Evolutionary conservation across 2,113 vertebrate genomes (phyloP).

Genomic region (Corythornis vintsioides): DNA sequence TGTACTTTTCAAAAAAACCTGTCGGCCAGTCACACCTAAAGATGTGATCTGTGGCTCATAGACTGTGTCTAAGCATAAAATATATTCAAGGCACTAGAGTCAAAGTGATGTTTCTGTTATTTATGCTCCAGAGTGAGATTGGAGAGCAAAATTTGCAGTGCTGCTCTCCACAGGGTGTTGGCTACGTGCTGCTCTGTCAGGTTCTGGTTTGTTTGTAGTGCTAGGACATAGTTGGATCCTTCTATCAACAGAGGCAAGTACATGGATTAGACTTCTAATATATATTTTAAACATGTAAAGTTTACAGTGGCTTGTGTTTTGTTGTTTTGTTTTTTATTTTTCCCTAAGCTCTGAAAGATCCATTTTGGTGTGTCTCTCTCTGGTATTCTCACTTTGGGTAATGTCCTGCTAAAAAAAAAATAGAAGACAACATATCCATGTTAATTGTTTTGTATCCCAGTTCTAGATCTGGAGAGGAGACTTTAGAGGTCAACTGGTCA

Average conservation of each 20-base stretch:
- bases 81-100: background rate
- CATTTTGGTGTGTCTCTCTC: background rate
- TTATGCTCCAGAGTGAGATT: background rate
- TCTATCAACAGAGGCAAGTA: background rate
- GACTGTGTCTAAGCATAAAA: background rate
- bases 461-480: background rate
- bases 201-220: background rate
- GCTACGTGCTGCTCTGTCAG: background rate
- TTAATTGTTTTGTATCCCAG: background rate
- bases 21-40: background rate
- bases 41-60: background rate
- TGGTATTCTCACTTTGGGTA: background rate
- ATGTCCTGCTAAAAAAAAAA: background rate
- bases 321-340: background rate
- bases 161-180: background rate
- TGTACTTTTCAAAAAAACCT: background rate
- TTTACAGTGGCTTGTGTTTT: background rate
- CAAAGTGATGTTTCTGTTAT: background rate
- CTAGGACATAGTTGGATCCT: background rate
- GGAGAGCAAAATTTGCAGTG: fast-evolving
- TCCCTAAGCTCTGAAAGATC: background rate
- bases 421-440: background rate
- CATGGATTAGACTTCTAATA: background rate
- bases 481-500: background rate
- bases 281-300: background rate